Conservation (phyloP, 2,888 invertebrate genomes). For the Papilio protenor region DNA sequence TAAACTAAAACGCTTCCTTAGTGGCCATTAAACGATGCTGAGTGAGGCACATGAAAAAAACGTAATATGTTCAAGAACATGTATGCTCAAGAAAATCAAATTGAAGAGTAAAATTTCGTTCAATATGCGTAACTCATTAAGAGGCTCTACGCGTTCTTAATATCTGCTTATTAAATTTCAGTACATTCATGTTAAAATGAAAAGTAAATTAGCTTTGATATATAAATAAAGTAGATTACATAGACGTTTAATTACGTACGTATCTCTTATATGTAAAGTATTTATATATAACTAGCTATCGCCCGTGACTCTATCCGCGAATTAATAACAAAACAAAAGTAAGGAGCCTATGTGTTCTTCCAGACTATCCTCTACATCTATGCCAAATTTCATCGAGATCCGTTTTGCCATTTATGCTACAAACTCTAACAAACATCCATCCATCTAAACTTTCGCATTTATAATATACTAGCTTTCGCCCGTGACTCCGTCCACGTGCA, state of each 20-base stretch:
- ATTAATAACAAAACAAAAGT: too few species aligned
- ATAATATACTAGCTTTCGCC: too few species aligned
- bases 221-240: not conserved
- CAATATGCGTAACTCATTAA: slow-evolving; percentile 9
- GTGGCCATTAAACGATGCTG: not conserved
- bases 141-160: slow-evolving; percentile 8
- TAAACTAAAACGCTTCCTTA: not conserved
- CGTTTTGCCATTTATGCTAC: too few species aligned
- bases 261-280: not conserved
- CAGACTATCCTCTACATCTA: too few species aligned
- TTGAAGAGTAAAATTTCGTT: slow-evolving; percentile 16
- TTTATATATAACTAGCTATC: not conserved
- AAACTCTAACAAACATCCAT: too few species aligned
- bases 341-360: too few species aligned
- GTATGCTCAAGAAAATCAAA: not conserved
- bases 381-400: too few species aligned
- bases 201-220: slow-evolving; percentile 9
- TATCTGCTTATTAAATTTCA: slow-evolving; percentile 33
- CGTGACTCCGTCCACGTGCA: too few species aligned
- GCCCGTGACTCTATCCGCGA: too few species aligned
- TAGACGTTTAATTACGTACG: not conserved
- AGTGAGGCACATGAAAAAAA: not conserved
- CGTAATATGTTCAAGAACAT: not conserved
- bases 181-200: slow-evolving; percentile 16
- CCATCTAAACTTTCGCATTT: too few species aligned